Conservation (phyloP, 2,797 vertebrate species). For the Eulemur albifrons region DNA sequence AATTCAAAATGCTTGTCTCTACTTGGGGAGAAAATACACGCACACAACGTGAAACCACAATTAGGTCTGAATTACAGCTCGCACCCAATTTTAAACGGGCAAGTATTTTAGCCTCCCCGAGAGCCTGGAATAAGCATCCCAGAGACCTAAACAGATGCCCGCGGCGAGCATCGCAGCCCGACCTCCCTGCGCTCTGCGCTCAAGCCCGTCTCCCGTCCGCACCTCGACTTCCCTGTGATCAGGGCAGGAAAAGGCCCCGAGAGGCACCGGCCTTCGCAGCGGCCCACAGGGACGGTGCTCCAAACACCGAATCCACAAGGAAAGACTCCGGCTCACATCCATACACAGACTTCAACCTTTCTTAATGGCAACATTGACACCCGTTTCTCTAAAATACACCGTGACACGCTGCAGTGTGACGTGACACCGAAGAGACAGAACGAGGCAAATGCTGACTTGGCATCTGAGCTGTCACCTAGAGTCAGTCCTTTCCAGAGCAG, state of each 20-base stretch:
- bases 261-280: neutral
- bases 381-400: constrained; percentile 14
- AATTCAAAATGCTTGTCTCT: neutral
- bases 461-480: neutral
- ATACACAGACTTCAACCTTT: neutral
- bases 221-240: neutral
- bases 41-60: neutral
- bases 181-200: neutral
- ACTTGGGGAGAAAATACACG: neutral
- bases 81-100: neutral
- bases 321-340: neutral
- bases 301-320: neutral
- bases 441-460: neutral
- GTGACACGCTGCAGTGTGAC: neutral
- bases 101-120: neutral
- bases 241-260: neutral
- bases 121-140: neutral
- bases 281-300: neutral
- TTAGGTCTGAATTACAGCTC: constrained; percentile 20
- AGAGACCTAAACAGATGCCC: neutral
- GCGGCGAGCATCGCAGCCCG: neutral
- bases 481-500: neutral
- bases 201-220: neutral
- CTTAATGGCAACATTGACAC: neutral
- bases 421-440: neutral